These are phyloP conservation scores for Erpornis zantholeuca DNA, from an alignment of 2,113 vertebrate genomes.

Conservation along the genomic window DNA sequence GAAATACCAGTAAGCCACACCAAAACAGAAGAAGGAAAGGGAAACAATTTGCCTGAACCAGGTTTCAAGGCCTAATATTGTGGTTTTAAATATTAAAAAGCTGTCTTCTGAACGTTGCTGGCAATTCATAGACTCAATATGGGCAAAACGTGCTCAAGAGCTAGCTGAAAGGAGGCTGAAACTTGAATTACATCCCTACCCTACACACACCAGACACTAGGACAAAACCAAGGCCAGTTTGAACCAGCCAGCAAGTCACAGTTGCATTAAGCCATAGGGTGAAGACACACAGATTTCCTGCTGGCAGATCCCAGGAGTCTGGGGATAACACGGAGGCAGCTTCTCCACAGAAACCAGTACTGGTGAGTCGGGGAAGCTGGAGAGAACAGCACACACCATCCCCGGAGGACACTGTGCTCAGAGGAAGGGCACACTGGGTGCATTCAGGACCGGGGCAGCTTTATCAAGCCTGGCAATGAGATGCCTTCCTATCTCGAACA, in stretches of 20 bases:
- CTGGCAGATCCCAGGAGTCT: not conserved
- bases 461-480: not conserved
- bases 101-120: not conserved
- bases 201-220: not conserved
- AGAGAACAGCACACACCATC: accelerated
- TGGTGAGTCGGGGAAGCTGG: accelerated
- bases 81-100: not conserved
- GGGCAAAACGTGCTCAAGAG: not conserved
- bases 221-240: not conserved
- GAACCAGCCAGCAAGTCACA: not conserved
- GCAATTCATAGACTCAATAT: not conserved
- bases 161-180: not conserved
- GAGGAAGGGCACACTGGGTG: not conserved
- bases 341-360: not conserved
- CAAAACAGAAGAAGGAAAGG: not conserved
- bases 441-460: not conserved
- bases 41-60: not conserved
- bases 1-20: slow-evolving; percentile 18
- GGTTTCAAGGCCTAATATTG: not conserved
- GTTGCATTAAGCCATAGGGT: not conserved
- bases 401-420: accelerated
- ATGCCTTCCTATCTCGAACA: not conserved
- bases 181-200: accelerated
- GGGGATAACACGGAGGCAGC: accelerated
- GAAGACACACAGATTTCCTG: not conserved